Conservation (phyloP, 2,113 vertebrate genomes). For the Gobio gobio region DNA sequence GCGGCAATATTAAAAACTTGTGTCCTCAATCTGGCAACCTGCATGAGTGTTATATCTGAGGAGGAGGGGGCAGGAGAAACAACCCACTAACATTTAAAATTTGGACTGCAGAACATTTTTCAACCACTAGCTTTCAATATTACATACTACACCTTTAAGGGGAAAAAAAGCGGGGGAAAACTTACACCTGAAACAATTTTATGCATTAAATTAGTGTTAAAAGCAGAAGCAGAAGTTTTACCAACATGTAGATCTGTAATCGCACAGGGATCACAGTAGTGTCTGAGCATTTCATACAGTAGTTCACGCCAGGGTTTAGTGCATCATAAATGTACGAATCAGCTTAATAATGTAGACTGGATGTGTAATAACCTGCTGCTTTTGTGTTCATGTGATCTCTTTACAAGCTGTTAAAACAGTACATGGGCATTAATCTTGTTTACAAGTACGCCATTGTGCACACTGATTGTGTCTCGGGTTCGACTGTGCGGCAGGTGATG, state of each 20-base stretch:
- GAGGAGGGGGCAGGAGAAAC: too few species aligned
- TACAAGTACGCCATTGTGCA: slow-evolving; percentile 21
- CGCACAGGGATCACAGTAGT: neutral
- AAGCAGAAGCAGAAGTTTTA: neutral
- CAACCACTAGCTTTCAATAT: too few species aligned
- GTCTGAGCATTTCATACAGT: neutral
- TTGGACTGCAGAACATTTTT: too few species aligned
- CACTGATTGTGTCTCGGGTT: slow-evolving; percentile 25
- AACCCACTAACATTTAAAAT: too few species aligned
- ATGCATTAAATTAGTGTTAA: too few species aligned
- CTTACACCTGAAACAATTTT: too few species aligned
- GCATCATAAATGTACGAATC: slow-evolving; percentile 37
- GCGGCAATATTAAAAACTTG: too few species aligned
- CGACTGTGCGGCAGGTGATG: slow-evolving; percentile 16
- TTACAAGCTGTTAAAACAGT: slow-evolving; percentile 48
- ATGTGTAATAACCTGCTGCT: slow-evolving; percentile 34
- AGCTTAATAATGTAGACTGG: slow-evolving; percentile 42
- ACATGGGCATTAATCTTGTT: slow-evolving; percentile 44
- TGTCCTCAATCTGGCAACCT: too few species aligned
- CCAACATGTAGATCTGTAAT: neutral
- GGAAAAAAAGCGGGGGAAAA: too few species aligned
- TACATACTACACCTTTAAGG: too few species aligned
- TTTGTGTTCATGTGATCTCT: slow-evolving; percentile 31
- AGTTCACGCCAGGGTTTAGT: slow-evolving; percentile 4
- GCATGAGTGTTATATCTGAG: too few species aligned